Base-by-base conservation (phyloP, 2,113 vertebrate species). In the Urocynchramus pylzowi region DNA sequence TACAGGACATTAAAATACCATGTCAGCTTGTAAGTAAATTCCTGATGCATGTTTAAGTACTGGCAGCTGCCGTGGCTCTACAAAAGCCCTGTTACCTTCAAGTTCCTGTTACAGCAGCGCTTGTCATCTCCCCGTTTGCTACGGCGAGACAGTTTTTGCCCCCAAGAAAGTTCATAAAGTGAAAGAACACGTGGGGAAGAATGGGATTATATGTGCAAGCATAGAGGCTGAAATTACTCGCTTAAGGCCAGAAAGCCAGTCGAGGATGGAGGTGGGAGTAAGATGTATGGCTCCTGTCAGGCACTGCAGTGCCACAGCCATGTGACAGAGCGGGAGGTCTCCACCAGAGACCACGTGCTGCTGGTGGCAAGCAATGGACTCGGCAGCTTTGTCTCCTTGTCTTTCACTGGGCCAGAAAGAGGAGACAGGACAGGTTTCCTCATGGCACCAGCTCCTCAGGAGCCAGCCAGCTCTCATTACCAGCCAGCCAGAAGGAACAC, bases 1-100 rank as follows among this genome's bases (percentile, higher is more conserved):
- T 20, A 75, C 33, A 57, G 28, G 54, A 69, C 88, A 78, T 87
- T 92, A 95, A 89, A 90, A 92, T 82, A 95, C 56, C 69, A 45
- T 7, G 65, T 78, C 73, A 93, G 44, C 68, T 86, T 89, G 56
- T 78, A 60, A 86, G 83, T 39, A 60, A 88, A 94, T 74, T 96
- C 82, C 87, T 93, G 85, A 67, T 47, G n/a, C 35, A 22, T 17
- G 15, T 68, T 84, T 78, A 84, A 84, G 15, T 35, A 50, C 21
- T 33, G 56, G 69, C 68, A 92, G 76, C 90, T 94, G 73, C 42
- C 26, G 28, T 8, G 14, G 78, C 42, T 85, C 54, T 59, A 57
- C 16, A 75, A 78, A 83, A 81, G 16, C 28, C 59, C 76, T 7
- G 19, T 63, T 77, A 83, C 76, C 56, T 37, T 27, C 10, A 90